Evolutionary conservation across 2,888 invertebrate species (phyloP).

Genomic region (Peribatodes rhomboidaria): DNA sequence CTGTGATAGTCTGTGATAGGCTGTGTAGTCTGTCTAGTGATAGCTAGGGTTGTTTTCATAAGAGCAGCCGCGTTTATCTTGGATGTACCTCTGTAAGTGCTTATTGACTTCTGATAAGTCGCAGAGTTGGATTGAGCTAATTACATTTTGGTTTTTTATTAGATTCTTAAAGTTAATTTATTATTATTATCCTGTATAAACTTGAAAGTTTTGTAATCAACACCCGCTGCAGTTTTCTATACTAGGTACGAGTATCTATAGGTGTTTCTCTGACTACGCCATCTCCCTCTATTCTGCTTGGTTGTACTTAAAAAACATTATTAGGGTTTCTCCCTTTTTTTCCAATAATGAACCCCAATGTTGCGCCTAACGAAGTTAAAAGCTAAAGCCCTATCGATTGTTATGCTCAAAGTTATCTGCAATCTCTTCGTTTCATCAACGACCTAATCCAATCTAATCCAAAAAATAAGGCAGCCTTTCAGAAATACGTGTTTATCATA

Average conservation of each 20-base stretch:
- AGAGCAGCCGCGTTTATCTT: neutral
- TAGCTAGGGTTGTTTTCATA: neutral
- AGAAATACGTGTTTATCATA: constrained; percentile 44
- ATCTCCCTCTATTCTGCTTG: too few relatives aligned
- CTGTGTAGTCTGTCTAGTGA: neutral
- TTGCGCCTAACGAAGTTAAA: neutral
- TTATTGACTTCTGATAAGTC: neutral
- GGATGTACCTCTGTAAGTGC: neutral
- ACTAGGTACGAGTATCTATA: too few relatives aligned
- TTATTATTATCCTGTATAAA: too few relatives aligned
- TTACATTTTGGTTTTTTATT: neutral
- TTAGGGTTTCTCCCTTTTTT: neutral
- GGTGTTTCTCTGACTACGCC: too few relatives aligned
- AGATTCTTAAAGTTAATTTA: too few relatives aligned
- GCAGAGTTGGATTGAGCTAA: neutral
- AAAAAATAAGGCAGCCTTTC: constrained; percentile 26
- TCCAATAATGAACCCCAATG: neutral
- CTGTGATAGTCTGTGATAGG: too few relatives aligned
- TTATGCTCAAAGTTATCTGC: constrained; percentile 18
- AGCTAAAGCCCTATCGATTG: constrained; percentile 19
- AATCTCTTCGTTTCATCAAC: constrained; percentile 22
- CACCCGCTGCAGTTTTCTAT: too few relatives aligned
- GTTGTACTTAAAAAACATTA: neutral
- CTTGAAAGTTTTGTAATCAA: too few relatives aligned
- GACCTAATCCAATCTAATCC: constrained; percentile 24